Base-by-base conservation (phyloP, 2,888 invertebrate species). In the Dioctria rufipes region DNA sequence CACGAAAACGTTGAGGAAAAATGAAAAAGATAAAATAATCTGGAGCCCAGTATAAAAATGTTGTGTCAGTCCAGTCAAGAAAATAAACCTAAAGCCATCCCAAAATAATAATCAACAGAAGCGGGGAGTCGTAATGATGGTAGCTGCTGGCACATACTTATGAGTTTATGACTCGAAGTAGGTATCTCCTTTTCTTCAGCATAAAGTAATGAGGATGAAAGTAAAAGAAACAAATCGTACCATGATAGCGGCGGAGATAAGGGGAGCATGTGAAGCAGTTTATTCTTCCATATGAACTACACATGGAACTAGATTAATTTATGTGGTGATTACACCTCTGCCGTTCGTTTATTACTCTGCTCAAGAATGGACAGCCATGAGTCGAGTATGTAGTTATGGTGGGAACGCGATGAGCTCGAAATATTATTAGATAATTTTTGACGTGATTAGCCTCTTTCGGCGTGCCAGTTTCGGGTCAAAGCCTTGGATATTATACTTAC, bases 301-400 rank as follows among this genome's bases (percentile, higher is more conserved):
- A 58, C n/a, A 58, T 11, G 58, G 58, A 58, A 58, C 58, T 58
- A 58, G 58, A 58, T 58, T 58, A 58, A 58, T 58, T 58, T 58
- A 58, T 58, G 58, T 58, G 58, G 58, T 58, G 58, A 58, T 58
- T 58, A 58, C 58, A 58, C 58, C 58, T 58, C 58, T 11, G 58
- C 58, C n/a, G 58, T 58, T 58, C 58, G 4, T 58, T 58, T 58
- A 11, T 58, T 5, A 13, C 58, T 58, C 58, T n/a, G n/a, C 58
- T 58, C n/a, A 13, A 58, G 58, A 58, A 58, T 58, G n/a, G 58
- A 8, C n/a, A n/a, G n/a, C n/a, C n/a, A 11, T 13, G 58, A 13
- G n/a, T 4, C 58, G 5, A 46, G 46, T 46, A 46, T 46, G n/a
- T n/a, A n/a, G n/a, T n/a, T n/a, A n/a, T n/a, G n/a, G n/a, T n/a